phyloP scores from a whole-genome alignment of 2,113 vertebrate genomes.

The Cyanoramphus novaezelandiae region DNA sequence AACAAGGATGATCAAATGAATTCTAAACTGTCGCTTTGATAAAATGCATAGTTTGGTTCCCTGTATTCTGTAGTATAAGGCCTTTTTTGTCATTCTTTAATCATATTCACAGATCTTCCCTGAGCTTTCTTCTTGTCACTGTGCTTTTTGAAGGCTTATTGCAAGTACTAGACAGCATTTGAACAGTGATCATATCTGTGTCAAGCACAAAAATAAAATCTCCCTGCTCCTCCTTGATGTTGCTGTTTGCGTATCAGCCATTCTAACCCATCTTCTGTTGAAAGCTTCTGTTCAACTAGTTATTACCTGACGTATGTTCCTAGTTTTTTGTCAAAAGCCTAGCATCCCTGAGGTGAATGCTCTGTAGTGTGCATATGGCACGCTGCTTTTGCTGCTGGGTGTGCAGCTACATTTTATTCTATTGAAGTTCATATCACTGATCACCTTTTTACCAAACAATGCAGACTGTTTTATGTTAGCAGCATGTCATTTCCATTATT shows the following conservation, averaged over 20 bases:
- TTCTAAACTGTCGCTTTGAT: conserved; percentile 37
- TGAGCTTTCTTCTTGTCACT: neutral
- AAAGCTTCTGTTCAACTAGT: neutral
- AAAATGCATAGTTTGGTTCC: conserved; percentile 2
- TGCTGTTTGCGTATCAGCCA: neutral
- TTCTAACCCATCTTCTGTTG: neutral
- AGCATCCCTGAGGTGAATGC: neutral
- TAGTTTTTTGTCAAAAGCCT: neutral
- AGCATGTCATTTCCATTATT: neutral
- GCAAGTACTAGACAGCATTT: neutral
- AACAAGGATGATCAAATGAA: conserved; percentile 25
- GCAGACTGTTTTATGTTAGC: neutral
- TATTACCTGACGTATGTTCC: neutral
- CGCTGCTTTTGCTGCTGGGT: neutral
- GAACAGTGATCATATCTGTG: neutral
- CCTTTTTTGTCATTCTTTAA: conserved; percentile 41
- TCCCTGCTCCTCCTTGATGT: neutral
- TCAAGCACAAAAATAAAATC: neutral
- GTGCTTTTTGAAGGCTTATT: neutral
- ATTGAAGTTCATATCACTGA: neutral
- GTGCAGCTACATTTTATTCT: neutral
- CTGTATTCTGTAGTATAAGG: conserved; percentile 1
- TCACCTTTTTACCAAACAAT: neutral
- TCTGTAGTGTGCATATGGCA: neutral
- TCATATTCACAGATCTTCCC: conserved; percentile 9